Evolutionary conservation across 2,797 vertebrate species (phyloP).

Genomic region (Poeciliopsis presidionis): DNA sequence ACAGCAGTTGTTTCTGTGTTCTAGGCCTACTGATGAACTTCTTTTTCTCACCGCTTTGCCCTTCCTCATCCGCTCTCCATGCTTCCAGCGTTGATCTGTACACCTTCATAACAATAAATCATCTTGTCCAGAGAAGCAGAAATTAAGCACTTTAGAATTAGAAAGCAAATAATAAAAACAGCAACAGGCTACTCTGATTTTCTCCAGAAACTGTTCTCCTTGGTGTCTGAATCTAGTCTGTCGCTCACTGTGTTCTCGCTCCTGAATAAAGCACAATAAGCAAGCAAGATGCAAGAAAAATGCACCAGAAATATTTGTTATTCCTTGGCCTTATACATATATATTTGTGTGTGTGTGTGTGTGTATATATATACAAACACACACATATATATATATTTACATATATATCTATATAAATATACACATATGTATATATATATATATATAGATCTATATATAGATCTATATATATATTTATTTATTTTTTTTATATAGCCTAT

Average conservation of each 20-base stretch:
- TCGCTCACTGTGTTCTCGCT: constrained; percentile 57
- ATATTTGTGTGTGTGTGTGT: constrained; percentile 67
- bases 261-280: constrained; percentile 70
- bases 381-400: too few species aligned
- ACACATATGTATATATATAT: too few species aligned
- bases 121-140: constrained; percentile 34
- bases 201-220: constrained; percentile 4
- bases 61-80: constrained; percentile 45
- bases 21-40: constrained; percentile 11
- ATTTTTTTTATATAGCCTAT: too few species aligned
- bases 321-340: constrained; percentile 73
- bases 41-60: constrained; percentile 8
- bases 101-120: background rate
- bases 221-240: constrained; percentile 26
- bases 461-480: too few species aligned
- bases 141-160: constrained; percentile 12
- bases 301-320: constrained; percentile 74
- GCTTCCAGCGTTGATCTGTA: constrained; percentile 23
- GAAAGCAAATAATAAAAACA: constrained; percentile 26
- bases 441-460: too few species aligned
- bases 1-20: background rate
- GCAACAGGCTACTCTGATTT: constrained; percentile 20
- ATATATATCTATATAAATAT: too few species aligned
- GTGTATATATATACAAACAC: too few species aligned
- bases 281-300: constrained; percentile 61